Conservation (phyloP, 2,888 invertebrate species). For the Brachynemurus nebulosus region DNA sequence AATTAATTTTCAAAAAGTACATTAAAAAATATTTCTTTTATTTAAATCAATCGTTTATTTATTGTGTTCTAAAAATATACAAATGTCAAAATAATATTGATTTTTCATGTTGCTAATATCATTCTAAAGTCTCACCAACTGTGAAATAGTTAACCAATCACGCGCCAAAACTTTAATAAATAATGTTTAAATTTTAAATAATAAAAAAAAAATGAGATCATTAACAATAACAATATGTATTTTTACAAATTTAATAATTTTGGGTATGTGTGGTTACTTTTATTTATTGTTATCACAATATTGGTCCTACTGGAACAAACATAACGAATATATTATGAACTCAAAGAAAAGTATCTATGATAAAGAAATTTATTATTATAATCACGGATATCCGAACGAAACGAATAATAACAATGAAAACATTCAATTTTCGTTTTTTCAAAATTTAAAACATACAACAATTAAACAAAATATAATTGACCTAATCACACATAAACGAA, state of each 20-base stretch:
- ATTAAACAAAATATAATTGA: constrained; percentile 15
- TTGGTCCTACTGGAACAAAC: constrained; percentile 47
- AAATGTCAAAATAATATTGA: too few relatives aligned
- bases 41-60: neutral
- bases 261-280: constrained; percentile 58
- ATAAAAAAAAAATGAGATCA: constrained; percentile 38
- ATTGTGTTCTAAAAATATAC: too few relatives aligned
- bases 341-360: constrained; percentile 29
- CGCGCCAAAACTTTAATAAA: too few relatives aligned
- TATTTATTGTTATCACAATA: constrained; percentile 60
- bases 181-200: neutral
- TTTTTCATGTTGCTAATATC: too few relatives aligned
- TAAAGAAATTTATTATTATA: constrained; percentile 31
- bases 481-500: constrained; percentile 18
- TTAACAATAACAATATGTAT: constrained; percentile 56
- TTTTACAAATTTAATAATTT: constrained; percentile 53
- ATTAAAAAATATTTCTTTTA: neutral
- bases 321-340: constrained; percentile 33
- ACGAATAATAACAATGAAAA: constrained; percentile 15
- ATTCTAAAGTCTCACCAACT: neutral
- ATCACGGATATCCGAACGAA: constrained; percentile 26
- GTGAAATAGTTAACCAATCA: too few relatives aligned
- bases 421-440: neutral
- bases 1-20: neutral
- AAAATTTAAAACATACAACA: constrained; percentile 14